Conservation (phyloP, 2,113 vertebrate genomes). For the Sebastes fasciatus region DNA sequence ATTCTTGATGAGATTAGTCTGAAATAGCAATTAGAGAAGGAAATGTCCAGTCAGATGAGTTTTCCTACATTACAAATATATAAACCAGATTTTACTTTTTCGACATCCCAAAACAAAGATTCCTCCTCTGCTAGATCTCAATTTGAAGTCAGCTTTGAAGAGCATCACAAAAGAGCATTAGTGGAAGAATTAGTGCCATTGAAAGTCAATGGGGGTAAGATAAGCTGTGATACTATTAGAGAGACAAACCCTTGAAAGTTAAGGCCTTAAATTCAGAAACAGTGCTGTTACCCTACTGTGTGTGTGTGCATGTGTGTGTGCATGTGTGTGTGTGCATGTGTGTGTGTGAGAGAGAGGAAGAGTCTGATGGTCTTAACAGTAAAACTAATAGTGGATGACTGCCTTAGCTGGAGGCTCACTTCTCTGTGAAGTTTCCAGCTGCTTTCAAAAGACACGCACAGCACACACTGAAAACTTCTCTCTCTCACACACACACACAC, state of each 20-base stretch:
- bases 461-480: neutral
- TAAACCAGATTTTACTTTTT: neutral
- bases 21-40: neutral
- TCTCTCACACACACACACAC: conserved; percentile 1
- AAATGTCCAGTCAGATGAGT: neutral
- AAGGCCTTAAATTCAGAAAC: conserved; percentile 28
- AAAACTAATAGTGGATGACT: conserved; percentile 83
- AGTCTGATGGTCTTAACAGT: conserved; percentile 85
- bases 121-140: neutral
- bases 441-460: conserved; percentile 68
- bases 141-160: conserved; percentile 11
- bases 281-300: conserved; percentile 27
- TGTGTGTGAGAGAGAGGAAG: conserved; percentile 13
- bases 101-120: neutral
- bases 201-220: conserved; percentile 33
- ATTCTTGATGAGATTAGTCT: neutral
- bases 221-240: conserved; percentile 29
- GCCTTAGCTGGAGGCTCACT: conserved; percentile 63
- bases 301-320: conserved; percentile 1
- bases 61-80: neutral
- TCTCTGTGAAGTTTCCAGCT: conserved; percentile 77
- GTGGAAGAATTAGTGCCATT: conserved; percentile 13
- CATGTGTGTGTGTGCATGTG: neutral
- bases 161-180: conserved; percentile 13
- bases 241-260: conserved; percentile 25